Base-by-base conservation (phyloP, 1,140 invertebrate species). In the Drosophila saltans region DNA sequence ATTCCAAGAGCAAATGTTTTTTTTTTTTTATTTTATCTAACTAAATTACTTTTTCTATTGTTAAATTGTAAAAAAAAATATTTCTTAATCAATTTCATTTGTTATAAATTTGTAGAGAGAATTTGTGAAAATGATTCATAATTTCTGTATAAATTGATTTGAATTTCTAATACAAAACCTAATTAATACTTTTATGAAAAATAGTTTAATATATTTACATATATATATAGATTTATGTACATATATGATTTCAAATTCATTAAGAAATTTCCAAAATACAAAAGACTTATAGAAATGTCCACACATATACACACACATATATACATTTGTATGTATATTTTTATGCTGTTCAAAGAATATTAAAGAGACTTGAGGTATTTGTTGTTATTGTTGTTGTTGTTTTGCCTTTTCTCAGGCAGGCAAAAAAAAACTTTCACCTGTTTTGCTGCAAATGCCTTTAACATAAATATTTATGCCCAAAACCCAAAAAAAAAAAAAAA, bases 401-500 rank as follows among this genome's bases (percentile, higher is more conserved):
- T 75, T 36, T 39, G 72, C 72, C 66, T 64, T 76, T 76, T 76
- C 74, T 76, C 66, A 76, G 68, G 73, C 57, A 65, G 41, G 24
- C 45, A 48, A 48, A 48, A 48, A 63, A 45, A 61, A 75, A 75
- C 73, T 75, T 75, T 75, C 73, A 75, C 73, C 73, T 75, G 73
- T 71, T 71, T 71, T 41, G 57, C 57, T 65, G 45, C 58, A 62
- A 61, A 75, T 55, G 48, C 73, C 65, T 75, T 75, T 56, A 68
- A 71, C 73, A 78, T 78, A 78, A 78, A 78, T 78, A 78, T 78
- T 78, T 78, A 78, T 78, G 75, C 58, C 52, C 75, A 78, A 78
- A 77, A 75, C 56, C 45, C 56, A 58, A 40, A 65, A 55, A 64
- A 65, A 65, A 72, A 64, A 64, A 60, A n/a, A n/a, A n/a, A n/a